Base-by-base conservation (phyloP, 2,888 invertebrate species). In the Drosophila austrosaltans region DNA sequence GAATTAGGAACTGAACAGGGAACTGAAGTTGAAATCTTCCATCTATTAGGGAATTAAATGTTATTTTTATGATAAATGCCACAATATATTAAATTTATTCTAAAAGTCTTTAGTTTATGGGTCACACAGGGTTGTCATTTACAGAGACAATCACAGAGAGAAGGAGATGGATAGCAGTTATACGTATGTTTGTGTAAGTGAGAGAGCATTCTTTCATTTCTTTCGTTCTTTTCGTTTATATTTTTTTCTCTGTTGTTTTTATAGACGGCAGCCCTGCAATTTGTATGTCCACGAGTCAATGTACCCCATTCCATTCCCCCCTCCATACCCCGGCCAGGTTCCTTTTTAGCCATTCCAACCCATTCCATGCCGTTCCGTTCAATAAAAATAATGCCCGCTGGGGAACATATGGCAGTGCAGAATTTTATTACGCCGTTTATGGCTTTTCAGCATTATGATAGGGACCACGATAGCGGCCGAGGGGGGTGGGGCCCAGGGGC, bases 351-450 rank as follows among this genome's bases (percentile, higher is more conserved):
- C 66, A 60, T 53, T 20, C 32, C 61, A 25, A 16, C 16, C 56
- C 65, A 44, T 30, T 28, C n/a, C 48, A 48, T 39, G 57, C 60
- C 76, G 74, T 70, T 69, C 69, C 69, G 77, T 72, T 75, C 81
- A 83, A 85, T 88, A 85, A 85, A 57, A 86, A 85, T 83, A 88
- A 87, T 88, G 79, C 86, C 86, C 86, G 87, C 89, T 89, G 87
- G 89, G 86, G 85, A 89, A 89, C 86, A 86, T 86, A 86, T 89
- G 86, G 86, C 82, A 80, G 78, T 88, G 85, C 89, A 84, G 86
- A 89, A 89, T 86, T 86, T 86, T 86, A 86, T 86, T 87, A 82
- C 81, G 79, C 79, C 89, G 86, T 89, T 86, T 87, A 89, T 89
- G 84, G 89, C 87, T 82, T 87, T 89, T 80, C 83, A 81, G 79